Percentiles rank a stretch among this genome's conserved stretches.
These are phyloP conservation scores for Pectinophora gossypiella DNA, from an alignment of 1,140 invertebrate genomes.

Conservation along the genomic window DNA sequence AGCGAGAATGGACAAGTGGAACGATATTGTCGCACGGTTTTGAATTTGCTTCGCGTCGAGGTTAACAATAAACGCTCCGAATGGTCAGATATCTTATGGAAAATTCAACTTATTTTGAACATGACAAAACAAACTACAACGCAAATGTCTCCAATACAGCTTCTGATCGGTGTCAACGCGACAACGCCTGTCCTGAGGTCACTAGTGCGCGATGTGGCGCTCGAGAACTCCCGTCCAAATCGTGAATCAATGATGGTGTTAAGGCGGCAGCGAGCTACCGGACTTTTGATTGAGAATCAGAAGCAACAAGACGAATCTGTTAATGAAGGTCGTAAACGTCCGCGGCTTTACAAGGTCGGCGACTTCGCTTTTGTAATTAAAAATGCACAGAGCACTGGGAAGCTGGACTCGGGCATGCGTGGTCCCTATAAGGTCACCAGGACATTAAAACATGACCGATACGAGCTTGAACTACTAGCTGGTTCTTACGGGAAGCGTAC, in stretches of 20 bases:
- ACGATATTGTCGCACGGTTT: conserved; percentile 20
- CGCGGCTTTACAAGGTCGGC: neutral
- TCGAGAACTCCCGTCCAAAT: neutral
- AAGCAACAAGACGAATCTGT: neutral
- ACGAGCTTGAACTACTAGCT: conserved; percentile 3
- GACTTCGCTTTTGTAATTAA: conserved; percentile 7
- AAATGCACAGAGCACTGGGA: neutral
- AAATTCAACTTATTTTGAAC: conserved; percentile 2
- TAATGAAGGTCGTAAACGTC: neutral
- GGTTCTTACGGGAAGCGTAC: conserved; percentile 5
- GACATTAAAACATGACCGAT: neutral
- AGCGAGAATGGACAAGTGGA: conserved; percentile 25
- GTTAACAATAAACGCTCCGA: neutral
- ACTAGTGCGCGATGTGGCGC: neutral
- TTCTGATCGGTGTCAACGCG: neutral
- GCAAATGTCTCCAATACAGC: neutral
- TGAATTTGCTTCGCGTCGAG: conserved; percentile 20
- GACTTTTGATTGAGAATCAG: neutral
- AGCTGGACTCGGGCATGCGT: conserved; percentile 5
- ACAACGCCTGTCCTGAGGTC: neutral
- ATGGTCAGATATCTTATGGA: conserved; percentile 5
- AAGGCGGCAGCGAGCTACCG: neutral
- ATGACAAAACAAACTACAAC: conserved; percentile 5
- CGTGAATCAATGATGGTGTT: neutral
- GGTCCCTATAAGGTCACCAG: neutral